Conservation (phyloP, 2,888 invertebrate genomes). For the Cosmorhoe ocellata region DNA sequence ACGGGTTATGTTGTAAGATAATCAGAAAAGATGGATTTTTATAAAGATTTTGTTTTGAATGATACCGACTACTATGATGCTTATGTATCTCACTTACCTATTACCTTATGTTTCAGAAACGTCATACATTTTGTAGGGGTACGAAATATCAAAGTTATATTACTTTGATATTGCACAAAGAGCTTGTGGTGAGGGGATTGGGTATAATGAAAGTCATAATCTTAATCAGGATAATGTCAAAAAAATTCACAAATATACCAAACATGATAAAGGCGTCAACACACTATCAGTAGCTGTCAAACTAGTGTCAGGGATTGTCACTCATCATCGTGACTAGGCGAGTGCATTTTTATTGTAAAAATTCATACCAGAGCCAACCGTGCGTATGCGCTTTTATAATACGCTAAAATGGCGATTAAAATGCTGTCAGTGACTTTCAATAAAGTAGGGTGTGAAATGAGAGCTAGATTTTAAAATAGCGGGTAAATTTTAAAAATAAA, state of each 20-base stretch:
- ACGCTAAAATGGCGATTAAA: slow-evolving; percentile 16
- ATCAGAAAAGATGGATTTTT: slow-evolving; percentile 1
- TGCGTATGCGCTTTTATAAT: slow-evolving; percentile 24
- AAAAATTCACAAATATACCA: no score
- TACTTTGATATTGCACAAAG: no score
- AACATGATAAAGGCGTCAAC: slow-evolving; percentile 37
- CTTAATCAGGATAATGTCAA: no score
- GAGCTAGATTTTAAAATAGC: slow-evolving; percentile 2
- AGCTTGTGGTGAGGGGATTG: no score
- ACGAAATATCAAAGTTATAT: no score
- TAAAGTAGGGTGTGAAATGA: slow-evolving; percentile 15
- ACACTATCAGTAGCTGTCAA: slow-evolving; percentile 30
- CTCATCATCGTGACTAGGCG: slow-evolving; percentile 20
- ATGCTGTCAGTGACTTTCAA: slow-evolving; percentile 23
- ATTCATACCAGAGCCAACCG: slow-evolving; percentile 13
- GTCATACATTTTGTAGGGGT: no score
- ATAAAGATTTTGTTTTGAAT: background rate
- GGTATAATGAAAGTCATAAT: no score
- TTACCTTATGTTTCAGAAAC: no score
- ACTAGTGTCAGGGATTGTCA: slow-evolving; percentile 22
- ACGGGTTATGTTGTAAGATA: slow-evolving; percentile 5
- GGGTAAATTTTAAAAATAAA: background rate
- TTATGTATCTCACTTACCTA: no score
- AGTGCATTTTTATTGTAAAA: slow-evolving; percentile 26
- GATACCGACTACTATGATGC: no score